These are phyloP conservation scores for Erythrolamprus reginae DNA, from an alignment of 2,113 vertebrate genomes.

Conservation along the genomic window DNA sequence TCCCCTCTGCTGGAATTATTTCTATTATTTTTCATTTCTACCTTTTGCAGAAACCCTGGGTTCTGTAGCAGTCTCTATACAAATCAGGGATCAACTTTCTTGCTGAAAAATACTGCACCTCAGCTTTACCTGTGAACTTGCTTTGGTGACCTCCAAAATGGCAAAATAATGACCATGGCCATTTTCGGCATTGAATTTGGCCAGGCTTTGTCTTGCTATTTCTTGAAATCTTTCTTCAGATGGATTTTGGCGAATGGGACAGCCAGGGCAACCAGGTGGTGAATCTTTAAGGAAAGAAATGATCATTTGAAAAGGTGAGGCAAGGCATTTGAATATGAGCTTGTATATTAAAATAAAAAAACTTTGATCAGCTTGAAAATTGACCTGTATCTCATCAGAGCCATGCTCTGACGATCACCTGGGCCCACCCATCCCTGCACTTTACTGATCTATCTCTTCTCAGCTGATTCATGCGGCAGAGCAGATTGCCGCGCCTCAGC, in stretches of 20 bases:
- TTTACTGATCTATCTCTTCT: too few relatives aligned
- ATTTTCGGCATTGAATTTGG: slow-evolving; percentile 52
- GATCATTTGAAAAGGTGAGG: neutral
- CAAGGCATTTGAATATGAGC: neutral
- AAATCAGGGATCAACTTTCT: too few relatives aligned
- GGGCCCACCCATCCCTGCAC: too few relatives aligned
- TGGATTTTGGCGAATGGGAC: slow-evolving; percentile 10
- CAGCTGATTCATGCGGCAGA: too few relatives aligned
- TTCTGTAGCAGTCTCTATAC: neutral
- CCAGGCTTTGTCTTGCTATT: slow-evolving; percentile 44
- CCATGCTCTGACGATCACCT: too few relatives aligned
- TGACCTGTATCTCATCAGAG: neutral
- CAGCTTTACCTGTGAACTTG: slow-evolving; percentile 55
- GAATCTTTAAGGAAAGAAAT: slow-evolving; percentile 41
- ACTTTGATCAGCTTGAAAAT: neutral
- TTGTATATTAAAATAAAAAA: neutral
- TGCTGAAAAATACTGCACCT: neutral
- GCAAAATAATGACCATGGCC: slow-evolving; percentile 50
- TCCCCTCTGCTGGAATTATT: neutral
- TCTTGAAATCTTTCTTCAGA: neutral
- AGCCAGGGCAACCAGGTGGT: slow-evolving; percentile 50
- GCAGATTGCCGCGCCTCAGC: too few relatives aligned
- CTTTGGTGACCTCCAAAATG: slow-evolving; percentile 53
- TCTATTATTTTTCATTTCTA: neutral
- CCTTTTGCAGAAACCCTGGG: neutral